Base-by-base conservation (phyloP, 2,888 invertebrate species). In the Tetragnatha montana region DNA sequence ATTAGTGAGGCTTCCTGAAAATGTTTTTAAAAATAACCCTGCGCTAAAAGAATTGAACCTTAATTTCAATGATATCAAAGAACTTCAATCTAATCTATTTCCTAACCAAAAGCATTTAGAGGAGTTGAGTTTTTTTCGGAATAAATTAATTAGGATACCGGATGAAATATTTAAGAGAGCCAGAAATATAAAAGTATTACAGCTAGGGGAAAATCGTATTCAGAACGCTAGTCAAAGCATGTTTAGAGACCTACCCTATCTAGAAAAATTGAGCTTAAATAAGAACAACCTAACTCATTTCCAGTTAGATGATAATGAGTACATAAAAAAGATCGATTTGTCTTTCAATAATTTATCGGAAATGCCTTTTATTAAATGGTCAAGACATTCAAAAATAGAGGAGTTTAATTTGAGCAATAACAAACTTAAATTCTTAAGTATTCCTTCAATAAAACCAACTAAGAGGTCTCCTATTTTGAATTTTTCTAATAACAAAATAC, bases 311-410 rank as follows among this genome's bases (percentile, higher is more conserved):
- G 68, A 82, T 1, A 95, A 96, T 92, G 95, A 95, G 82, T 95
- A 95, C 93, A 94, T 97, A 78, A 95, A 95, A 92, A 95, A 95
- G 92, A 94, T 97, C 89, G 95, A 97, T 93, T 93, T 97, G 89
- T 95, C 96, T 92, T 93, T 94, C 91, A 95, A 95, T 91, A 94
- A 95, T 91, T 94, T 97, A 92, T 95, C 95, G 84, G 94, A 94
- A 91, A 94, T 97, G 82, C 95, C 96, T 91, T 95, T 95, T 87
- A 87, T 51, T 35, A 83, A 92, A 47, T 92, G 91, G 91, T 75
- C 71, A 51, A 74, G 91, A 19, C 88, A 92, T 76, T 74, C 91
- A 21, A 80, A 91, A 70, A 35, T 92, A 12, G 78, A 90, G 35
- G 90, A 88, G 22, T 68, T 92, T 17, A 14, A 60, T 50, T 81